Base-by-base conservation (phyloP, 2,888 invertebrate species). In the Eristalinus sepulchralis region DNA sequence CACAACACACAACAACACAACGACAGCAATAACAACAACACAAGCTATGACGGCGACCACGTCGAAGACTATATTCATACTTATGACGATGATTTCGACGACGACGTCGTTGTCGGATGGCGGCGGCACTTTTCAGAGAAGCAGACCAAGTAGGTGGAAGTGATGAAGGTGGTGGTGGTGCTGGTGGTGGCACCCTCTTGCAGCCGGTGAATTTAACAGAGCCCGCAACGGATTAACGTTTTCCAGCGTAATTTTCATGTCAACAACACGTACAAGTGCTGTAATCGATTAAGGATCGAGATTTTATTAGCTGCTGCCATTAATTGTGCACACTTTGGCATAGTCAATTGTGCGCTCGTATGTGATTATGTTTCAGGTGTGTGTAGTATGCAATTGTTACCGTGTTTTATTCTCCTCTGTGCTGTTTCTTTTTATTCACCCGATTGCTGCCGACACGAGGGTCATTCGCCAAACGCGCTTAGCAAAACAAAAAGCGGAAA, bases 191-290 rank as follows among this genome's bases (percentile, higher is more conserved):
- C 85, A 78, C 77, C 85, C 85, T 77, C 77, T 68, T 81, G 81
- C 47, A 67, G 68, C 73, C 63, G 77, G 60, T 73, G 64, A 77
- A 55, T 77, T 81, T 72, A 80, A 85, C 76, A 77, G 72, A 82
- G 86, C 75, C 73, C 75, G 34, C 66, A 73, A 66, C 70, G 86
- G 86, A 86, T 83, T 83, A 86, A 82, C 83, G 79, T 86, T 86
- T 83, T 82, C 47, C 75, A 83, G 66, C 83, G 68, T 86, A 83
- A 86, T 83, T 73, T 83, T 79, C 86, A 83, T 86, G 83, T 86
- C 83, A 86, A 86, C 86, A 86, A 83, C 86, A 86, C 86, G 86
- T 86, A 86, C 86, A 83, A 83, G 86, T 86, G 83, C 86, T 86
- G 75, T 86, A 86, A 86, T 86, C 86, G 86, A 86, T 86, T 86